Evolutionary conservation across 2,888 invertebrate genomes (phyloP).

Genomic region (Calameuta pallipes): DNA sequence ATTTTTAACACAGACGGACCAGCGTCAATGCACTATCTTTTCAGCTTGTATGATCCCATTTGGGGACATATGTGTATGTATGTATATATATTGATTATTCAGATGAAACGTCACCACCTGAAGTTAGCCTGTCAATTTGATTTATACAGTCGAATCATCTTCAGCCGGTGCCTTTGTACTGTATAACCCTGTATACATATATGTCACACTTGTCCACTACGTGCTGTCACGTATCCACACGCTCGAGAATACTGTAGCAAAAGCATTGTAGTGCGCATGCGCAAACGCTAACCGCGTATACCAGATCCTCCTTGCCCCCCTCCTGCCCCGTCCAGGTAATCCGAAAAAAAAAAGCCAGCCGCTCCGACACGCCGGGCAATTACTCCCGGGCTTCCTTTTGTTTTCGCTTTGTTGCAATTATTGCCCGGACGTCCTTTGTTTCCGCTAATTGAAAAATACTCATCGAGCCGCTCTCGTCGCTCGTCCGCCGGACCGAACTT

Average conservation of each 20-base stretch:
- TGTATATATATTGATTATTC: background rate
- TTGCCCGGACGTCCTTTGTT: conserved; percentile 51
- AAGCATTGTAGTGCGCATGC: background rate
- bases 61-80: no score
- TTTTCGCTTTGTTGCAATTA: conserved; percentile 53
- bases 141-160: background rate
- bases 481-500: conserved; percentile 26
- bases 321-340: background rate
- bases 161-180: background rate
- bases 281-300: background rate
- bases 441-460: conserved; percentile 54
- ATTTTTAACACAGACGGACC: no score
- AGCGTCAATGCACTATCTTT: no score
- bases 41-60: no score
- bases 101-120: background rate
- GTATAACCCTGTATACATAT: background rate
- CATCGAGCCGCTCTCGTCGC: conserved; percentile 25
- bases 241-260: background rate
- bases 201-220: background rate
- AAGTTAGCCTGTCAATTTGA: background rate
- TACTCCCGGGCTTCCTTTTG: conserved; percentile 44
- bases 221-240: background rate
- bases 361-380: conserved; percentile 44
- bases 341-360: background rate
- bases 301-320: background rate